These are phyloP conservation scores for Lytechinus pictus DNA, from an alignment of 35 echinoderm and acorn worm species.

Conservation along the genomic window DNA sequence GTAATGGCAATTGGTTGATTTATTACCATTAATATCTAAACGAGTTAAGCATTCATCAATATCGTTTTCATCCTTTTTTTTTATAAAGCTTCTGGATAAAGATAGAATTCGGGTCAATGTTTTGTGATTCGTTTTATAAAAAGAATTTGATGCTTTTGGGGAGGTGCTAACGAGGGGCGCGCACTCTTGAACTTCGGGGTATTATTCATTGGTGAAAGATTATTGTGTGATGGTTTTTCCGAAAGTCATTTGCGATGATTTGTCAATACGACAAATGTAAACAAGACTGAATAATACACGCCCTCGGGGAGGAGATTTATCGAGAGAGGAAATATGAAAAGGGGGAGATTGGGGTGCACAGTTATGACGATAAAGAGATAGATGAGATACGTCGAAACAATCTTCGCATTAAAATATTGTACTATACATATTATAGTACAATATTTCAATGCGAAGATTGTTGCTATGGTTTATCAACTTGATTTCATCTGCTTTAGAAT, in stretches of 20 bases:
- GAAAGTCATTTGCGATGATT: constrained; percentile 12
- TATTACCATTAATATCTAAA: not conserved
- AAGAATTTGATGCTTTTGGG: not conserved
- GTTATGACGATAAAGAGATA: no score
- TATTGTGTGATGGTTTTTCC: not conserved
- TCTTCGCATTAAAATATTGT: no score
- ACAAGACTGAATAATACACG: constrained; percentile 12
- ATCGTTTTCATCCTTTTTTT: not conserved
- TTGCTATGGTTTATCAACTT: no score
- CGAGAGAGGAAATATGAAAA: not conserved
- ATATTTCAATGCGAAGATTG: no score
- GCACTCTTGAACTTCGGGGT: not conserved
- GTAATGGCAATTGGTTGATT: constrained; percentile 12
- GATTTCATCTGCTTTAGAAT: no score
- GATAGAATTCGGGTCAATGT: not conserved
- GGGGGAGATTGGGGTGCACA: not conserved
- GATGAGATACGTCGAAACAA: no score
- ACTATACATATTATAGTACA: no score
- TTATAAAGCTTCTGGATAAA: not conserved
- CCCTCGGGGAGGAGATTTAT: not conserved
- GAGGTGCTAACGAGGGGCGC: not conserved
- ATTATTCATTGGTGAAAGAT: not conserved
- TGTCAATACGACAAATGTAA: constrained; percentile 13
- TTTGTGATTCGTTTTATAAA: not conserved
- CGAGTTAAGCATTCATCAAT: not conserved